Percentiles rank a stretch among this genome's conserved stretches.
Evolutionary conservation across 1,140 invertebrate genomes (phyloP).

Genomic region (Cyclargus thomasi): DNA sequence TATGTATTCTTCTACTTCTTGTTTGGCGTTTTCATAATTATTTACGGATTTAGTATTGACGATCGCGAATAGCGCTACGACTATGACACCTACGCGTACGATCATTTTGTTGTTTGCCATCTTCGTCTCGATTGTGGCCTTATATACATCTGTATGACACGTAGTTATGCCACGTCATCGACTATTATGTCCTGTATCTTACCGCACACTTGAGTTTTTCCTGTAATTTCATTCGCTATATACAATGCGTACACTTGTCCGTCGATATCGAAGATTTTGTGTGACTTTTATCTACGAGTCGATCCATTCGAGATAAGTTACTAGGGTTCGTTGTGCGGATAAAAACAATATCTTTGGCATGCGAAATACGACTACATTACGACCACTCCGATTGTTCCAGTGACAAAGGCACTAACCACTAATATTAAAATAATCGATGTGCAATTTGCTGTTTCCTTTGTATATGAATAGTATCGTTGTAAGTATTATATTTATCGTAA

Average conservation of each 20-base stretch:
- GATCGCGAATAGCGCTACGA: neutral
- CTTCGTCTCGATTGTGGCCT: neutral
- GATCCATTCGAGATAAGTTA: neutral
- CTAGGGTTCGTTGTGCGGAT: neutral
- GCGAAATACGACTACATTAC: neutral
- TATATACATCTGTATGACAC: neutral
- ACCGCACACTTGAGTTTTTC: neutral
- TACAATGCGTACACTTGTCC: neutral
- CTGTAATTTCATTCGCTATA: neutral
- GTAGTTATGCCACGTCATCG: neutral
- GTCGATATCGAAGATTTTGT: neutral
- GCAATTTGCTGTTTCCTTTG: neutral
- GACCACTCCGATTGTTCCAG: neutral
- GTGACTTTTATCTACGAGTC: neutral
- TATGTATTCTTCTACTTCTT: slow-evolving; percentile 49
- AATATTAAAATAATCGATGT: slow-evolving; percentile 1
- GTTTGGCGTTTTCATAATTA: slow-evolving; percentile 29
- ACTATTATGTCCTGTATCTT: neutral
- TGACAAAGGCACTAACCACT: neutral
- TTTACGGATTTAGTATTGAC: slow-evolving; percentile 10
- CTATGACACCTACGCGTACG: neutral
- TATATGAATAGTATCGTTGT: neutral
- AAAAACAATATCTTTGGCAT: neutral
- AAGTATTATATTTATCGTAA: neutral
- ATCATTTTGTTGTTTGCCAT: slow-evolving; percentile 6